Conservation (phyloP, 2,113 vertebrate species). For the Hassar affinis region DNA sequence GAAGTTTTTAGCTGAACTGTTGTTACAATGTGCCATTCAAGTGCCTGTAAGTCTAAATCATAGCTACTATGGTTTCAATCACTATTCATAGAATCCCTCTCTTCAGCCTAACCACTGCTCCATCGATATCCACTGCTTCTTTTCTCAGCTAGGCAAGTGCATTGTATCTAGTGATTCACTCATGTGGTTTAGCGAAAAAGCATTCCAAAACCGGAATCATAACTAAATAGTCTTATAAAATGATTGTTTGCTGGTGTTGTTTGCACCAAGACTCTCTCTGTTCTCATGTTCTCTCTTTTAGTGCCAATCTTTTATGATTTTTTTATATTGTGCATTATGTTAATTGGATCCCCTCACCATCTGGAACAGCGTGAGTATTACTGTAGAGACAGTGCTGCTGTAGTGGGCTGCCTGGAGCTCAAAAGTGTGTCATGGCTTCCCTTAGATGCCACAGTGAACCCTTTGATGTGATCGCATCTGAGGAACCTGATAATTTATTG, state of each 20-base stretch:
- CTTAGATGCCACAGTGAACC: conserved; percentile 68
- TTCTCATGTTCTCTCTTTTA: not conserved
- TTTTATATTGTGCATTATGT: conserved; percentile 55
- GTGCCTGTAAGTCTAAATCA: not conserved
- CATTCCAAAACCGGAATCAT: not conserved
- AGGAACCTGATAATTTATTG: conserved; percentile 83
- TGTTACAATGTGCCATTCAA: not conserved
- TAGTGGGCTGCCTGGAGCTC: conserved; percentile 55
- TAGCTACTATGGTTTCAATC: not conserved
- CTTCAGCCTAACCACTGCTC: not conserved
- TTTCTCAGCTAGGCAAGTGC: not conserved
- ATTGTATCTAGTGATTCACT: not conserved
- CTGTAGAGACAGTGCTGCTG: conserved; percentile 62
- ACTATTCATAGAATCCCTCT: not conserved
- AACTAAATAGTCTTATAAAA: not conserved
- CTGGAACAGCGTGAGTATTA: conserved; percentile 68
- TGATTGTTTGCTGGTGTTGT: not conserved
- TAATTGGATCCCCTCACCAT: conserved; percentile 64
- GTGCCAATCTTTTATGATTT: conserved; percentile 19
- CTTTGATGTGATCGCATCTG: conserved; percentile 81
- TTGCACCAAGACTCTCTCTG: not conserved
- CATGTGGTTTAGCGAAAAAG: not conserved
- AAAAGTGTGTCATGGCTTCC: conserved; percentile 66
- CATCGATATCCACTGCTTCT: not conserved
- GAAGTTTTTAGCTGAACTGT: not conserved